These are phyloP conservation scores for Odontomachus brunneus DNA, from an alignment of 1,140 invertebrate species.

Conservation along the genomic window DNA sequence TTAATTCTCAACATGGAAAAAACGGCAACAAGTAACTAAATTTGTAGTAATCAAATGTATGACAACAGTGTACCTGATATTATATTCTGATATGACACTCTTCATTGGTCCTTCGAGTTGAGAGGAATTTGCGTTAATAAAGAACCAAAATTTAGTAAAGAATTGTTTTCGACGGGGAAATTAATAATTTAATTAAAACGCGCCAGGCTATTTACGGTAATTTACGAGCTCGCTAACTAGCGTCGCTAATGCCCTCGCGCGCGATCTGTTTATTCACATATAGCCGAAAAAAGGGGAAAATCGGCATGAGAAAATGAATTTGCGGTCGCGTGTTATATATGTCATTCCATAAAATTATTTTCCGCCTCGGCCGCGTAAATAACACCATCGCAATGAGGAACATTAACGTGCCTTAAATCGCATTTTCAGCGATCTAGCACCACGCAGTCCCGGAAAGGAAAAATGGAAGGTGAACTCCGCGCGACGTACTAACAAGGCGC, in stretches of 20 bases:
- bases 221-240: not conserved
- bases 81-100: no score
- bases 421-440: conserved; percentile 23
- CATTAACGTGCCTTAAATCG: conserved; percentile 30
- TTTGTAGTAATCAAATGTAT: no score
- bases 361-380: not conserved
- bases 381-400: not conserved
- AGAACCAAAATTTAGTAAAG: not conserved
- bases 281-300: not conserved
- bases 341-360: conserved; percentile 9
- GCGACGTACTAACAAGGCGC: conserved; percentile 72
- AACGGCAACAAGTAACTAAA: no score
- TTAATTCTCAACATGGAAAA: no score
- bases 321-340: not conserved
- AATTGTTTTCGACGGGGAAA: conserved; percentile 6
- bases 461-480: conserved; percentile 54
- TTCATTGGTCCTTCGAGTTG: no score
- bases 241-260: not conserved
- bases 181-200: conserved; percentile 36
- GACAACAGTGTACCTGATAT: no score
- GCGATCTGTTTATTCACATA: not conserved
- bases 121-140: no score
- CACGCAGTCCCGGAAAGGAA: conserved; percentile 29
- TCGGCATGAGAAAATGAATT: not conserved
- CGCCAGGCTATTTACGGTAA: not conserved